These are phyloP conservation scores for Leptestheria dahalacensis DNA, from an alignment of 1,140 invertebrate species.

Conservation along the genomic window DNA sequence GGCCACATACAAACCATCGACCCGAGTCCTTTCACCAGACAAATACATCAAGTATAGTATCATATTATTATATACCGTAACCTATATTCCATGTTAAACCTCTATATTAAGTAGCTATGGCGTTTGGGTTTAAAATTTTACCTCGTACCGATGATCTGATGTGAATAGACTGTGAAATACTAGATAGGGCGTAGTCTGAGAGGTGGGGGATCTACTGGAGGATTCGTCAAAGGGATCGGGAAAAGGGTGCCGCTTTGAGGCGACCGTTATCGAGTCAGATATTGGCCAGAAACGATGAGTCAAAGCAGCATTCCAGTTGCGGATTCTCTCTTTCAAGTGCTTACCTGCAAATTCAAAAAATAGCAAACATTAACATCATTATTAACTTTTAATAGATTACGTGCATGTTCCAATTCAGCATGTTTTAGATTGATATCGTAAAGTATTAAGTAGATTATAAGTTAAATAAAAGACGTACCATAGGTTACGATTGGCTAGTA, in stretches of 20 bases:
- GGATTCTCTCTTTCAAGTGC: neutral
- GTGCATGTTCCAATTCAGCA: neutral
- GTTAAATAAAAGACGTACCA: no score
- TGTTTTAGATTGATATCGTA: no score
- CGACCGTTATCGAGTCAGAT: neutral
- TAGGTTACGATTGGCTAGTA: no score
- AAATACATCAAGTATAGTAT: no score
- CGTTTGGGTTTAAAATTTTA: neutral
- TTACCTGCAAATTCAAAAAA: neutral
- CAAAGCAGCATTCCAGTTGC: neutral
- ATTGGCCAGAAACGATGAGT: neutral
- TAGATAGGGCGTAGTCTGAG: neutral
- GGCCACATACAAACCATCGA: no score
- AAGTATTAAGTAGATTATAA: no score
- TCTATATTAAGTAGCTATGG: no score
- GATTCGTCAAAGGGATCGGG: neutral
- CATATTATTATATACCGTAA: no score
- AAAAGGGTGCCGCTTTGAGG: neutral
- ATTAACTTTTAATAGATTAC: neutral
- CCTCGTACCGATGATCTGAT: neutral
- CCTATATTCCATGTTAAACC: no score
- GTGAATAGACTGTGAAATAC: neutral
- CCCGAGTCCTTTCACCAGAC: no score
- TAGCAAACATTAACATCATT: neutral
- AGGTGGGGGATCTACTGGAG: neutral